Conservation (phyloP, 2,888 invertebrate species). For the Brachyptera risi region DNA sequence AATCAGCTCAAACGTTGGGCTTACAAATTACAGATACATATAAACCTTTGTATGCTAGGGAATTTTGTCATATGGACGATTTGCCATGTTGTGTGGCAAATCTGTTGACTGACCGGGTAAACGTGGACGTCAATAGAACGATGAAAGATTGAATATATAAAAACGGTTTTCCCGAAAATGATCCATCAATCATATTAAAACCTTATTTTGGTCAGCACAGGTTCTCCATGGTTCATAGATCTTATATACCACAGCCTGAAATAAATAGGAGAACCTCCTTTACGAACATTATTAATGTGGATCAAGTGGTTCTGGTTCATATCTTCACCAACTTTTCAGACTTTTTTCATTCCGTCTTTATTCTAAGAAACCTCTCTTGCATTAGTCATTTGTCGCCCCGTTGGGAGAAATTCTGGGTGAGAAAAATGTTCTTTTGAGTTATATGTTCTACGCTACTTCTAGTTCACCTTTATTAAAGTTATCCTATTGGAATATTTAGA, state of each 20-base stretch:
- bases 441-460: slow-evolving; percentile 2
- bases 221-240: not conserved
- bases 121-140: not conserved
- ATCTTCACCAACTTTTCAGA: slow-evolving; percentile 23
- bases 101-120: not conserved
- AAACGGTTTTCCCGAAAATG: not conserved
- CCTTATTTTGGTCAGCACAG: not conserved
- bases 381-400: slow-evolving; percentile 25
- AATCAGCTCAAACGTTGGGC: not conserved
- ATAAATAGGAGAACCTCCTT: not conserved
- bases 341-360: slow-evolving; percentile 17
- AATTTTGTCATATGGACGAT: too few relatives aligned
- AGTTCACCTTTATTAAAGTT: slow-evolving; percentile 25
- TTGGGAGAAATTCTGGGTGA: slow-evolving; percentile 16
- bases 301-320: slow-evolving; percentile 24
- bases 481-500: slow-evolving; percentile 23
- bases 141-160: not conserved
- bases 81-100: not conserved
- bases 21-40: too few relatives aligned
- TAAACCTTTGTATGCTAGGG: too few relatives aligned
- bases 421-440: slow-evolving; percentile 18
- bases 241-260: not conserved
- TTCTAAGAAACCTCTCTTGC: slow-evolving; percentile 10
- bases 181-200: not conserved
- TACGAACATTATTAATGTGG: slow-evolving; percentile 23